Conservation (phyloP, 2,113 vertebrate species). For the Thamnophis sirtalis region DNA sequence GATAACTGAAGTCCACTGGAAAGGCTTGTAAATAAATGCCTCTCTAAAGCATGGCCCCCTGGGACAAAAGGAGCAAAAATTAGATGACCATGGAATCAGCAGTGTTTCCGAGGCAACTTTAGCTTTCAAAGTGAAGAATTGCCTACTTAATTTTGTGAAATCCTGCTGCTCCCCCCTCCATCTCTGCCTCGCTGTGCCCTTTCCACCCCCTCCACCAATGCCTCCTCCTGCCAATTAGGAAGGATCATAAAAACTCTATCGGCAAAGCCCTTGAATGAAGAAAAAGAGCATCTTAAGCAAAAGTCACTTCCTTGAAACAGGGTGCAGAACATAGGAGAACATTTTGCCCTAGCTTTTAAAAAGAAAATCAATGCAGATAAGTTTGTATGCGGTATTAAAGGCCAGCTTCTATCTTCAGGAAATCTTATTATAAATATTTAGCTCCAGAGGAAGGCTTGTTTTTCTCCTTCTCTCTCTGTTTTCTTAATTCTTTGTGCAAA, state of each 20-base stretch:
- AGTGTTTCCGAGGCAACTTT: slow-evolving; percentile 70
- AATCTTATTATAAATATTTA: neutral
- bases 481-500: neutral
- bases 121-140: slow-evolving; percentile 63
- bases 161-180: slow-evolving; percentile 38
- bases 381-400: neutral
- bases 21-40: slow-evolving; percentile 74
- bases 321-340: neutral
- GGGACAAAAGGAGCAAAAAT: slow-evolving; percentile 72
- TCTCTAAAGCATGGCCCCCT: slow-evolving; percentile 59
- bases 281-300: slow-evolving; percentile 47
- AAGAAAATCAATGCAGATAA: neutral
- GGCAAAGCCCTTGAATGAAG: slow-evolving; percentile 42
- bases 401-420: too few species aligned
- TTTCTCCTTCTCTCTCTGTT: neutral
- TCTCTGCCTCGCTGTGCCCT: neutral
- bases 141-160: slow-evolving; percentile 66
- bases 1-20: slow-evolving; percentile 68
- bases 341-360: neutral
- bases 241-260: slow-evolving; percentile 44
- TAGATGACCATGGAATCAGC: slow-evolving; percentile 59
- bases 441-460: too few species aligned
- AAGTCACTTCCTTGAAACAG: slow-evolving; percentile 25
- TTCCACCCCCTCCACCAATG: neutral
- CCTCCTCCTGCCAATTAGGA: slow-evolving; percentile 52